phyloP scores from a whole-genome alignment of 1,140 invertebrate genomes.

The Aleiodes sp. region DNA sequence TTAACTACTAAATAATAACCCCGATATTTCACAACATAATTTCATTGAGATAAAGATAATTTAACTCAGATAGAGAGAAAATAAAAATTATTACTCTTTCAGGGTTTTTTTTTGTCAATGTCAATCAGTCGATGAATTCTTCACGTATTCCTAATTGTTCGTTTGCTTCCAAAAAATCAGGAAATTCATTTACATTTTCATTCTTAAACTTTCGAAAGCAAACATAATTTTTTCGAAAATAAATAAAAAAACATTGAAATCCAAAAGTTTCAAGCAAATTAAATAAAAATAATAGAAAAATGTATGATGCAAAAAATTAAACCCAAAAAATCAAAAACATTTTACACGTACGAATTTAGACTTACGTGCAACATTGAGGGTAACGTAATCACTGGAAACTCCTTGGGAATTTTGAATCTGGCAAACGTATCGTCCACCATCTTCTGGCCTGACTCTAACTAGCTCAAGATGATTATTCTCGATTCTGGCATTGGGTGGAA shows the following conservation, averaged over 20 bases:
- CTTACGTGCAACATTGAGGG: conserved; percentile 77
- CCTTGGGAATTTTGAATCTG: conserved; percentile 65
- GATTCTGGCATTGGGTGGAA: conserved; percentile 61
- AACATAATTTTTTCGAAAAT: background rate
- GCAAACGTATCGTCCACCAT: conserved; percentile 79
- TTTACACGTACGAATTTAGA: conserved; percentile 45
- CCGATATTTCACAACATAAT: conserved; percentile 49
- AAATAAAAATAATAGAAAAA: background rate
- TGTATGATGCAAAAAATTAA: too few species aligned
- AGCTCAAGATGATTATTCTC: conserved; percentile 57
- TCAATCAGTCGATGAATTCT: background rate
- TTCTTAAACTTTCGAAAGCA: too few species aligned
- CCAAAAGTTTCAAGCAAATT: conserved; percentile 17
- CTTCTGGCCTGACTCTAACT: conserved; percentile 67
- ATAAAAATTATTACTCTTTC: too few species aligned
- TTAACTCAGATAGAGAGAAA: too few species aligned
- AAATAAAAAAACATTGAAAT: background rate
- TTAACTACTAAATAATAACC: conserved; percentile 64
- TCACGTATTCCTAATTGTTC: background rate
- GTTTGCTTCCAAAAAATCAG: too few species aligned
- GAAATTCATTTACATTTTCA: too few species aligned
- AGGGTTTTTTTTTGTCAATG: too few species aligned
- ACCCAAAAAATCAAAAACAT: background rate
- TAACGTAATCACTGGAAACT: conserved; percentile 71
- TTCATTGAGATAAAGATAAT: conserved; percentile 6